A percentile compares a stretch with the other conserved stretches of the same genome.
Conservation (phyloP, 53 echinoderm and acorn worm genomes). For the Hippasteria phrygiana region DNA sequence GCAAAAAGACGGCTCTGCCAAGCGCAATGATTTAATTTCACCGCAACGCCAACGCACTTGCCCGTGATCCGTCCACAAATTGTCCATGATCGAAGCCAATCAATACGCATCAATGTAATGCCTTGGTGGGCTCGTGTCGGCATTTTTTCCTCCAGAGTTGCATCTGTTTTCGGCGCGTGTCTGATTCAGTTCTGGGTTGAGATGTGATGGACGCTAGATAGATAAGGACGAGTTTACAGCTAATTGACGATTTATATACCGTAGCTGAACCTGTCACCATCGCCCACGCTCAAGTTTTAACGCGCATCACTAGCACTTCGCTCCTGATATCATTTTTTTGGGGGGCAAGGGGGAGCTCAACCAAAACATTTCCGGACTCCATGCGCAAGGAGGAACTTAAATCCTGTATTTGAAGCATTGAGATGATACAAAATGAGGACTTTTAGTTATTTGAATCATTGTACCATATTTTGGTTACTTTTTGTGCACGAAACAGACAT, state of each 20-base stretch:
- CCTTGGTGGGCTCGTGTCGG: not conserved
- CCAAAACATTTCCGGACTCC: not conserved
- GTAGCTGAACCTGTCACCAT: not conserved
- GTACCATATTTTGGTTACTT: too few relatives aligned
- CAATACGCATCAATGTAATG: constrained; percentile 6
- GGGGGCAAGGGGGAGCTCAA: too few relatives aligned
- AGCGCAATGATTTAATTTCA: not conserved
- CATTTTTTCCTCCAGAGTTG: constrained; percentile 1
- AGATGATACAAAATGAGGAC: too few relatives aligned
- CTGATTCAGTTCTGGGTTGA: not conserved
- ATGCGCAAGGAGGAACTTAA: too few relatives aligned
- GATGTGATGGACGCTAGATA: not conserved
- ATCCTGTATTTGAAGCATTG: too few relatives aligned
- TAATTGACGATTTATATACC: not conserved
- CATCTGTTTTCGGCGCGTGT: not conserved
- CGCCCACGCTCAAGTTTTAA: not conserved
- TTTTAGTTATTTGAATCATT: too few relatives aligned
- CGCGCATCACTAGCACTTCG: too few relatives aligned
- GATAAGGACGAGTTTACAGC: constrained; percentile 4
- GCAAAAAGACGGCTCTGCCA: not conserved
- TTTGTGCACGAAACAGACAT: too few relatives aligned
- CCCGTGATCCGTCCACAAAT: constrained; percentile 2
- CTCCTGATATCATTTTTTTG: too few relatives aligned
- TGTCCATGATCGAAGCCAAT: constrained; percentile 41
- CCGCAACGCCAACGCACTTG: constrained; percentile 41